These are phyloP conservation scores for Lateolabrax maculatus DNA, from an alignment of 2,797 vertebrate genomes.

Conservation along the genomic window DNA sequence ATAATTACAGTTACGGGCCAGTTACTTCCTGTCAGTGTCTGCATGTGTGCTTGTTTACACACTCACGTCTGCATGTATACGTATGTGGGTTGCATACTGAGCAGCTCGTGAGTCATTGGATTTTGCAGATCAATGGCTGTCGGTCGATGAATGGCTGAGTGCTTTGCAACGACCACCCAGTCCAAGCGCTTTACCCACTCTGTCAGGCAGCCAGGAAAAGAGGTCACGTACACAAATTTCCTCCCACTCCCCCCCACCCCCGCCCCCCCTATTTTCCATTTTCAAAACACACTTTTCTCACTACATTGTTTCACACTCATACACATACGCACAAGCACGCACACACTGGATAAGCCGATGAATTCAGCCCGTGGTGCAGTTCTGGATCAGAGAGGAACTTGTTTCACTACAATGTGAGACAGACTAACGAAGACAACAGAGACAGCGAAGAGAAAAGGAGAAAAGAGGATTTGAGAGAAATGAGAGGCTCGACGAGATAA, in stretches of 20 bases:
- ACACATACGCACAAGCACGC: not conserved
- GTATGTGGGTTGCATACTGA: slow-evolving; percentile 73
- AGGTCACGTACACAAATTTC: slow-evolving; percentile 69
- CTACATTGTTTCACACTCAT: slow-evolving; percentile 32
- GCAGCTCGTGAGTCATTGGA: slow-evolving; percentile 74
- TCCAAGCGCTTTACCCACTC: slow-evolving; percentile 60
- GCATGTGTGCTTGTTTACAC: slow-evolving; percentile 61
- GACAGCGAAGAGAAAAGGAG: slow-evolving; percentile 57
- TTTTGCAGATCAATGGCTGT: slow-evolving; percentile 78
- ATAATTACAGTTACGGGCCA: slow-evolving; percentile 39
- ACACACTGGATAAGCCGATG: slow-evolving; percentile 62
- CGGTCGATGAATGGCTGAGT: slow-evolving; percentile 79
- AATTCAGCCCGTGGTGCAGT: slow-evolving; percentile 64
- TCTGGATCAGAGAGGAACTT: slow-evolving; percentile 67
- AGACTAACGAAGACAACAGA: slow-evolving; percentile 70
- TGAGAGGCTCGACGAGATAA: slow-evolving; percentile 62
- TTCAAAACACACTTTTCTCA: slow-evolving; percentile 42
- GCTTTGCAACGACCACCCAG: slow-evolving; percentile 76
- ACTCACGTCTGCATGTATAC: slow-evolving; percentile 54
- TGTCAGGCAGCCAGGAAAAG: slow-evolving; percentile 69
- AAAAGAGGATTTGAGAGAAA: slow-evolving; percentile 73
- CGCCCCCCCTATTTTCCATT: slow-evolving; percentile 51
- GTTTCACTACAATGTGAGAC: slow-evolving; percentile 62
- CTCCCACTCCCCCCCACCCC: slow-evolving; percentile 24
- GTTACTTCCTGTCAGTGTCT: slow-evolving; percentile 49